A percentile compares a stretch with the other conserved stretches of the same genome.
phyloP scores from a whole-genome alignment of 2,113 vertebrate species.

The Panthera leo region DNA sequence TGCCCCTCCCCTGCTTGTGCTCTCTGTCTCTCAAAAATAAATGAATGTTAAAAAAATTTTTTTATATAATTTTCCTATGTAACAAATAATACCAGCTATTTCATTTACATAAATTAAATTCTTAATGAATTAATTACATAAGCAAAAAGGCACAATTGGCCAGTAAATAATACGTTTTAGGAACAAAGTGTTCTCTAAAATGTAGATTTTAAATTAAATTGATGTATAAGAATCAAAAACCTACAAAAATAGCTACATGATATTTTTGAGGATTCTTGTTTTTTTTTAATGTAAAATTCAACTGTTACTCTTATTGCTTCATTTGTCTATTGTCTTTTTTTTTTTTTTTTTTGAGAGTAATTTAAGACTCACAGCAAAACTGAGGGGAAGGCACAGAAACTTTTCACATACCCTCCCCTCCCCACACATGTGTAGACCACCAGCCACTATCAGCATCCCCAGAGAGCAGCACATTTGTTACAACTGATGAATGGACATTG shows the following conservation, averaged over 20 bases:
- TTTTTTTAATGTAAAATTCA: not conserved
- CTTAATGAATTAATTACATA: not conserved
- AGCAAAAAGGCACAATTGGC: not conserved
- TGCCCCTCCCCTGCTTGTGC: too few species aligned
- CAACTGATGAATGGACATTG: not conserved
- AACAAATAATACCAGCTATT: not conserved
- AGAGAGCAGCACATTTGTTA: too few species aligned
- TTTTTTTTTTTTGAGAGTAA: not conserved
- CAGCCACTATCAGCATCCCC: too few species aligned
- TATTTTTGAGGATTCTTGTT: not conserved
- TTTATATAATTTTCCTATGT: not conserved
- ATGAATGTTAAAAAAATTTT: too few species aligned
- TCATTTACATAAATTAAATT: not conserved
- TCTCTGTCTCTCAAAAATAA: too few species aligned
- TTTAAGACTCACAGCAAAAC: not conserved
- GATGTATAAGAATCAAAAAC: not conserved
- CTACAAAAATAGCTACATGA: not conserved
- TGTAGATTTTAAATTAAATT: conserved; percentile 26
- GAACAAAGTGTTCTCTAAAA: not conserved
- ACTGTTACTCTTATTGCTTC: not conserved
- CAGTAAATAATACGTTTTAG: not conserved
- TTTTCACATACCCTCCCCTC: too few species aligned
- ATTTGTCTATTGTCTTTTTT: not conserved
- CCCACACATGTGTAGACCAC: not conserved
- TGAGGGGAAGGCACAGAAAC: not conserved